These are phyloP conservation scores for Dromococcyx pavoninus DNA, from an alignment of 2,797 vertebrate species.

Conservation along the genomic window DNA sequence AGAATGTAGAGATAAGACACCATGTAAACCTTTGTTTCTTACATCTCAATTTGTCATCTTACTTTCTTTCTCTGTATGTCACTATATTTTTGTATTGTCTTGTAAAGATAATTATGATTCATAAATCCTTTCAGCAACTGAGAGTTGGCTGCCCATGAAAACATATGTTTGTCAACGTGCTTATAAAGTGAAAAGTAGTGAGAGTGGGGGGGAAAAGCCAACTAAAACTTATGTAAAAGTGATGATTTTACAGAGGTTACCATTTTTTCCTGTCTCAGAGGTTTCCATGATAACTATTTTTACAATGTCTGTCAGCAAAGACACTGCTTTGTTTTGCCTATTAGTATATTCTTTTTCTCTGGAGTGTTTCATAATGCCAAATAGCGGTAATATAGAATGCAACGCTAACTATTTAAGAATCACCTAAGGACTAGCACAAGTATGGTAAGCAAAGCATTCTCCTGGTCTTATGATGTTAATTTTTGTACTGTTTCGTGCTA, in stretches of 20 bases:
- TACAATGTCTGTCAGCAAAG: neutral
- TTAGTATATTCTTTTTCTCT: neutral
- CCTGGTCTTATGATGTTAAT: neutral
- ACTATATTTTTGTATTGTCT: neutral
- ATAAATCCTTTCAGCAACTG: constrained; percentile 44
- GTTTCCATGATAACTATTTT: neutral
- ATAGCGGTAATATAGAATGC: neutral
- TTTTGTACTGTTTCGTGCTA: neutral
- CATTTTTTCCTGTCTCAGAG: neutral
- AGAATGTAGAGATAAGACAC: neutral
- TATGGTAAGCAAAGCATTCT: neutral
- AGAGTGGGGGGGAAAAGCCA: neutral
- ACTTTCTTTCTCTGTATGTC: neutral
- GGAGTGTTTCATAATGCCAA: neutral
- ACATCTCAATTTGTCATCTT: constrained; percentile 11
- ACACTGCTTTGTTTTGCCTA: neutral
- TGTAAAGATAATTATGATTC: constrained; percentile 38
- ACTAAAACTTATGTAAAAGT: neutral
- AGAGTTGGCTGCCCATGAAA: constrained; percentile 34
- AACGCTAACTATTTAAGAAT: neutral
- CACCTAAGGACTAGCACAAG: neutral
- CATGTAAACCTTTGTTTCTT: neutral
- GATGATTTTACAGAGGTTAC: neutral
- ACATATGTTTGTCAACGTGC: neutral
- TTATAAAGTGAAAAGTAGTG: neutral